Conservation (phyloP, 2,113 vertebrate species). For the Bungarus multicinctus region DNA sequence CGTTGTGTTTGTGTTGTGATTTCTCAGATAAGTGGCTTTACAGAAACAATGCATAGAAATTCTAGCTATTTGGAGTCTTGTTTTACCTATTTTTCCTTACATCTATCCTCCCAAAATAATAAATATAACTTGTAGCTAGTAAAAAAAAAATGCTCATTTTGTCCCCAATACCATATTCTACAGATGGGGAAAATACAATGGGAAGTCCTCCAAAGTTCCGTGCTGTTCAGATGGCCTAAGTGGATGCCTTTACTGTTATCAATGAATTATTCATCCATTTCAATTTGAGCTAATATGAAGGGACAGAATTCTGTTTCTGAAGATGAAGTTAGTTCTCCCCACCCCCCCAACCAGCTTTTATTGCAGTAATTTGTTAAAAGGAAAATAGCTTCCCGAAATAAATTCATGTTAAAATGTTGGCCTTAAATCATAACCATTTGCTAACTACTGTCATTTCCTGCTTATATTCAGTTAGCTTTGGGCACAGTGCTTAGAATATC, state of each 20-base stretch:
- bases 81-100: background rate
- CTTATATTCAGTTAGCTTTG: slow-evolving; percentile 24
- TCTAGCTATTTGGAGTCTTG: background rate
- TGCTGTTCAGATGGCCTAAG: background rate
- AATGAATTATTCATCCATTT: background rate
- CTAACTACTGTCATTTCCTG: slow-evolving; percentile 12
- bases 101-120: background rate
- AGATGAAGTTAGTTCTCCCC: background rate
- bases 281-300: background rate
- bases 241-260: background rate
- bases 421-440: slow-evolving; percentile 35
- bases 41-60: background rate
- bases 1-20: background rate
- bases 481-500: slow-evolving; percentile 30
- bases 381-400: slow-evolving; percentile 9
- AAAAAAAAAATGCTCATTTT: background rate
- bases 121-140: background rate
- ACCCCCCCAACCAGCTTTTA: background rate
- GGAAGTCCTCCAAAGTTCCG: background rate
- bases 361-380: background rate
- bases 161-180: background rate
- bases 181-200: background rate
- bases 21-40: background rate
- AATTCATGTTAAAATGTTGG: slow-evolving; percentile 18
- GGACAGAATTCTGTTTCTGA: background rate